Evolutionary conservation across 2,113 vertebrate species (phyloP), one percentile per base, ranked within the genome.

Genomic region (Bathybates hornii): DNA sequence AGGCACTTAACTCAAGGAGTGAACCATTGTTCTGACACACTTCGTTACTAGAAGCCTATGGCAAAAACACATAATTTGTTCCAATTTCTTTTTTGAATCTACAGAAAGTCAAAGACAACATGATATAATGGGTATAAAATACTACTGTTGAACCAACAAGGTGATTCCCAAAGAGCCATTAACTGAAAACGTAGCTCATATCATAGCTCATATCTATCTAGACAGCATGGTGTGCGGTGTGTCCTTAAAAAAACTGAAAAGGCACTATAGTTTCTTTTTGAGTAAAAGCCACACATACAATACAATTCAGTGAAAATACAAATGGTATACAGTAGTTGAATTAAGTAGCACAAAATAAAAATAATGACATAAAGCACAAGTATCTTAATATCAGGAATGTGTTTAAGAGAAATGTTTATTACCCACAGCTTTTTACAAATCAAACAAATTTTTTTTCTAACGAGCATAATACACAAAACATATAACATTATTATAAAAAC

Each of bases 391-490:
- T 78, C 7, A 56, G 12, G 9, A 17, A 82, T 50, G 73, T 6
- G 61, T 12, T 52, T 24, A 1, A 71, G 4, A 36, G 9, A 89
- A 6, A 92, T 12, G 8, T 85, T 93, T 89, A 93, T 91, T 91
- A 54, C 19, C 14, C 29, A 7, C 27, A 1, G 17, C 57, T 91
- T 89, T 34, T 84, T 84, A 86, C 61, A 92, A 66, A 86, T 50
- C 11, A 85, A 57, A 29, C 36, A 52, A 27, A 1, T 1, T 1
- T 19, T 50, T 54, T 45, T 27, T 84, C 68, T 24, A 13, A 86
- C 16, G 10, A 86, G 17, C 38, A 87, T 78, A 73, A 78, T 45
- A 57, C 34, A 7, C 9, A 80, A 45, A 13, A 43, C 38, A 8
- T 7, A 76, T 54, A 63, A 61, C 3, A 7, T 63, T 36, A 41